Evolutionary conservation across 2,113 vertebrate species (phyloP).

Genomic region (Caranx melampygus): DNA sequence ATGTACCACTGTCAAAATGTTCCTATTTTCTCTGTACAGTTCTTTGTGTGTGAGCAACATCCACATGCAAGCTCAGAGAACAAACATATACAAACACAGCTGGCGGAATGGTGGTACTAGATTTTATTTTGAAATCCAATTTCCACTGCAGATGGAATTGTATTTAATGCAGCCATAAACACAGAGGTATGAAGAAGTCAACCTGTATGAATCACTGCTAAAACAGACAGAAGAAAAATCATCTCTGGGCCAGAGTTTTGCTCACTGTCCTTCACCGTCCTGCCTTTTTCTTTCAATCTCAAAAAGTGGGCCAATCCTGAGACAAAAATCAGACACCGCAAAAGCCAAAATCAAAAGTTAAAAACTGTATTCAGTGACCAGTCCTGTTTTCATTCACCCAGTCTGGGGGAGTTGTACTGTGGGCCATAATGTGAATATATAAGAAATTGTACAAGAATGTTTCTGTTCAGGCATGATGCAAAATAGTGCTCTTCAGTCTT

Average conservation of each 20-base stretch:
- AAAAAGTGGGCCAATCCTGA: slow-evolving; percentile 28
- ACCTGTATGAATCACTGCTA: slow-evolving; percentile 39
- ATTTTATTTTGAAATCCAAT: slow-evolving; percentile 70
- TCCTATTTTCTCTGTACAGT: too few species aligned
- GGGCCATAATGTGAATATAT: slow-evolving; percentile 39
- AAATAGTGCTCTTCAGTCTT: slow-evolving; percentile 54
- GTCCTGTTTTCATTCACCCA: slow-evolving; percentile 38
- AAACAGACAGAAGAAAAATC: slow-evolving; percentile 37
- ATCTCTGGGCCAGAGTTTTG: slow-evolving; percentile 18
- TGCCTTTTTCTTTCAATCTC: slow-evolving; percentile 21
- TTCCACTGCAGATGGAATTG: slow-evolving; percentile 46
- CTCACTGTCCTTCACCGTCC: slow-evolving; percentile 33
- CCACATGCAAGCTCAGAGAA: background rate
- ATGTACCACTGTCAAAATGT: too few species aligned
- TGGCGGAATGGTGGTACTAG: slow-evolving; percentile 41
- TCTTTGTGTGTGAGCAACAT: too few species aligned
- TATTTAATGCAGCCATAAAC: slow-evolving; percentile 50
- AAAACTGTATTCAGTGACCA: slow-evolving; percentile 55
- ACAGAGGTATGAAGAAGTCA: slow-evolving; percentile 40
- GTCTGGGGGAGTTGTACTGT: slow-evolving; percentile 20
- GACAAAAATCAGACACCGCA: slow-evolving; percentile 41
- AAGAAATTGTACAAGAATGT: slow-evolving; percentile 54
- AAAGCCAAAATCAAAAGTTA: slow-evolving; percentile 38
- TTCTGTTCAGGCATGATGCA: slow-evolving; percentile 63
- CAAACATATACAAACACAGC: background rate